Evolutionary conservation across 2,113 vertebrate genomes (phyloP).

Genomic region (Eclectus roratus): DNA sequence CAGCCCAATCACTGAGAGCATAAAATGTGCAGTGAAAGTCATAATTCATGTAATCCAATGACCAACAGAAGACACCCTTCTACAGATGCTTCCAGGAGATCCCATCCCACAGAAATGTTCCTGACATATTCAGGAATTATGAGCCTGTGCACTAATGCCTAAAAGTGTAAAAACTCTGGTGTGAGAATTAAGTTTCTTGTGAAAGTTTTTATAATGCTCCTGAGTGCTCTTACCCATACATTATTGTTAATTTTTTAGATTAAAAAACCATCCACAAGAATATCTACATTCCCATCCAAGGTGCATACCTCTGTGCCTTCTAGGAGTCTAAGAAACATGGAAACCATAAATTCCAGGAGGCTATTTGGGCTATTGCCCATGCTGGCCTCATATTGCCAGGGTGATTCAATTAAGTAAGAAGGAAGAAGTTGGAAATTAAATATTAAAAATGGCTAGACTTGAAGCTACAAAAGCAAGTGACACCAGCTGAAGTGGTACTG

Average conservation of each 20-base stretch:
- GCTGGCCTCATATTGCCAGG: background rate
- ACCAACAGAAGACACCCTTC: background rate
- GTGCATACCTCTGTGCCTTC: background rate
- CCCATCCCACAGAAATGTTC: background rate
- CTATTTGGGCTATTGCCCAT: background rate
- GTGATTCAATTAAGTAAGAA: background rate
- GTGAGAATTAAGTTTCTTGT: background rate
- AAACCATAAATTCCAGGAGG: conserved; percentile 10
- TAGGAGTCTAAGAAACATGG: background rate
- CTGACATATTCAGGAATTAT: background rate
- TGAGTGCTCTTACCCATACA: background rate
- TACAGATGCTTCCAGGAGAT: background rate
- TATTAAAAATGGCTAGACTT: background rate
- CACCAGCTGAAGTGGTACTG: background rate
- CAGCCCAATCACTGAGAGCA: background rate
- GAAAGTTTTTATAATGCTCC: background rate
- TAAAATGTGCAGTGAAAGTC: background rate
- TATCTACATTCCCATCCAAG: background rate
- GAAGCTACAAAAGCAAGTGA: background rate
- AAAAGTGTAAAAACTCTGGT: background rate
- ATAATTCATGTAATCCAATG: background rate
- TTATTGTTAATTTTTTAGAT: background rate
- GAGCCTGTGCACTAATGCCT: background rate
- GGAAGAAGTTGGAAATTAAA: background rate
- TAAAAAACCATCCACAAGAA: background rate